These are phyloP conservation scores for Tamias sibiricus DNA, from an alignment of 2,113 vertebrate genomes.

Conservation along the genomic window DNA sequence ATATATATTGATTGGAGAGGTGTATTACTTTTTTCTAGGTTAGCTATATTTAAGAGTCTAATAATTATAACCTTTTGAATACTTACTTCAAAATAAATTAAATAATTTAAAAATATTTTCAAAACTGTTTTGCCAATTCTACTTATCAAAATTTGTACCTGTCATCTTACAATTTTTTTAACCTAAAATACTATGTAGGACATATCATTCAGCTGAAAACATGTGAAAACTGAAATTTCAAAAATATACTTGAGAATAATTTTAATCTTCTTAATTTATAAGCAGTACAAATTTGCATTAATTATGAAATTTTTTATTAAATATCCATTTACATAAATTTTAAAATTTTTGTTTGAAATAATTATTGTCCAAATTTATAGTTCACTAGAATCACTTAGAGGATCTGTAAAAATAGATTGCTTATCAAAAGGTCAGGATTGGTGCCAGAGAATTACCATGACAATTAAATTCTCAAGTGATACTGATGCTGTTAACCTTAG, in stretches of 20 bases:
- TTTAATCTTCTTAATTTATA: not conserved
- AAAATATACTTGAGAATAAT: constrained; percentile 31
- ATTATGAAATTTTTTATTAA: not conserved
- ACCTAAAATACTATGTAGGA: not conserved
- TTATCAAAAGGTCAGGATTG: not conserved
- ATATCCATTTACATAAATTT: not conserved
- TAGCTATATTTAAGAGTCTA: not conserved
- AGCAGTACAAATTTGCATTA: not conserved
- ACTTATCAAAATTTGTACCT: not conserved
- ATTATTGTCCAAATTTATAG: not conserved
- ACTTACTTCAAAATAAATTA: not conserved
- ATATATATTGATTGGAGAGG: not conserved
- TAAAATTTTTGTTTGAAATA: constrained; percentile 38
- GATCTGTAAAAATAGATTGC: not conserved
- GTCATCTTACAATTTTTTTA: not conserved
- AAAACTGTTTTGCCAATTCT: not conserved
- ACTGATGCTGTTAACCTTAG: not conserved
- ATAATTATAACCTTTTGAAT: not conserved
- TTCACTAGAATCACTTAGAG: not conserved
- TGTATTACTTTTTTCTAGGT: not conserved
- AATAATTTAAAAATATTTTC: not conserved
- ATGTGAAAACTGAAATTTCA: not conserved
- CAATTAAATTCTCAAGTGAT: not conserved
- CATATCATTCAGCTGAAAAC: not conserved
- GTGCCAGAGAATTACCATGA: not conserved